These are phyloP conservation scores for Ceratina australensis DNA, from an alignment of 1,140 invertebrate genomes.

Conservation along the genomic window DNA sequence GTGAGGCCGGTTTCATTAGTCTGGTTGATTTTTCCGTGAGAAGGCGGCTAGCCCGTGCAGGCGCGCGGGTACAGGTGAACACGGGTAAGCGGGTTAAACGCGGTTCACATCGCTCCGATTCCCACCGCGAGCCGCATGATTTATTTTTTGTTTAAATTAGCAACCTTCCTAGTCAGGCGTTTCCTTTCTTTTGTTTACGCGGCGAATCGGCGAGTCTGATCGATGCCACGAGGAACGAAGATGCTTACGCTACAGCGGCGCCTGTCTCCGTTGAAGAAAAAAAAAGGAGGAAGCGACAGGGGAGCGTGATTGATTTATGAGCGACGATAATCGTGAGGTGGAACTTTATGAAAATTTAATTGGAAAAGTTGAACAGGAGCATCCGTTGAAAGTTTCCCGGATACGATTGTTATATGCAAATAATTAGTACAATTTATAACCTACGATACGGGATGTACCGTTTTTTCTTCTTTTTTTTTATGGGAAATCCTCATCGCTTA, in stretches of 20 bases:
- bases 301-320: slow-evolving; percentile 2
- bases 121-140: slow-evolving; percentile 37
- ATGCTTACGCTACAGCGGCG: background rate
- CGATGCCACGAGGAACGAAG: slow-evolving; percentile 13
- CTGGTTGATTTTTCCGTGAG: slow-evolving; percentile 46
- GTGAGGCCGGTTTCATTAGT: slow-evolving; percentile 38
- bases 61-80: background rate
- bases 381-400: background rate
- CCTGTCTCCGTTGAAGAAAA: slow-evolving; percentile 6
- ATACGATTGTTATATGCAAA: slow-evolving; percentile 15
- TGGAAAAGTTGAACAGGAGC: slow-evolving; percentile 18
- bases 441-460: background rate
- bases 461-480: background rate
- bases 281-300: background rate
- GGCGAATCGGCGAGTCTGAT: slow-evolving; percentile 19
- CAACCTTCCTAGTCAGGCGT: slow-evolving; percentile 32
- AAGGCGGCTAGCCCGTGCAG: background rate
- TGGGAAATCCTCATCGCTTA: background rate
- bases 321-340: background rate
- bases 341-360: slow-evolving; percentile 28
- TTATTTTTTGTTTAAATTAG: slow-evolving; percentile 42
- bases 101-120: slow-evolving; percentile 44
- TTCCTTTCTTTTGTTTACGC: slow-evolving; percentile 46
- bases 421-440: slow-evolving; percentile 13
- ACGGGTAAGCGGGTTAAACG: slow-evolving; percentile 39